A percentile compares a stretch with the other conserved stretches of the same genome.
These are phyloP conservation scores for Ochropleura plecta DNA, from an alignment of 2,888 invertebrate species.

Conservation along the genomic window DNA sequence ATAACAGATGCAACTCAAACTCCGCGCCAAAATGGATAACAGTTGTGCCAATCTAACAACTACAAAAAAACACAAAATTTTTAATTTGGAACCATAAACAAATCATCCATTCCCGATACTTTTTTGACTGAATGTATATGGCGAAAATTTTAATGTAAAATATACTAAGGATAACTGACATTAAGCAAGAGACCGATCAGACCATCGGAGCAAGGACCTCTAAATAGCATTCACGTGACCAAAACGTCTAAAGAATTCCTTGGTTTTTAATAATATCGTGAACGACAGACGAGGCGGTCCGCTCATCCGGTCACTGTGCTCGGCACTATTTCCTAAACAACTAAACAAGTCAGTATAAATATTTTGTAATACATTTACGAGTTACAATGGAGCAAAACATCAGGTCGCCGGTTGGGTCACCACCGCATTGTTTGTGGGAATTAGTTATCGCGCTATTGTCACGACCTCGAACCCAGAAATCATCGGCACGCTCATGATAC, in stretches of 20 bases:
- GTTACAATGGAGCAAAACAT: conserved; percentile 77
- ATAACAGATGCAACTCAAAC: too few relatives aligned
- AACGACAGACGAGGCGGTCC: conserved; percentile 33
- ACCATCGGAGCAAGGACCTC: conserved; percentile 43
- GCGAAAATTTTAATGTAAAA: conserved; percentile 13
- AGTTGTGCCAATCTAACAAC: too few relatives aligned
- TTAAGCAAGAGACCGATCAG: conserved; percentile 27
- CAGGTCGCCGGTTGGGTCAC: conserved; percentile 73
- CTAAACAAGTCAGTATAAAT: conserved; percentile 74
- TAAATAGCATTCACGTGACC: conserved; percentile 47
- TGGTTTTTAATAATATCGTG: conserved; percentile 49
- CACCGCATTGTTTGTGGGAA: conserved; percentile 75
- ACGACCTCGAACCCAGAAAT: conserved; percentile 63
- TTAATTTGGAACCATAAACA: too few relatives aligned
- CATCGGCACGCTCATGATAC: conserved; percentile 60
- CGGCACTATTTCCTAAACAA: conserved; percentile 65
- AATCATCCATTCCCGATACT: too few relatives aligned
- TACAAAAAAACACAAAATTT: too few relatives aligned
- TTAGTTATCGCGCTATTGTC: conserved; percentile 65
- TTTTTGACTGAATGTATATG: too few relatives aligned
- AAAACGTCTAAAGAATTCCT: conserved; percentile 43
- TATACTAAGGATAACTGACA: conserved; percentile 29
- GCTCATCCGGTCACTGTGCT: conserved; percentile 57
- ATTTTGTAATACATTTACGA: conserved; percentile 77
- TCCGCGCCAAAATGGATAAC: too few relatives aligned